Conservation (phyloP, 2,797 vertebrate genomes). For the Poeciliopsis paucimaculata region DNA sequence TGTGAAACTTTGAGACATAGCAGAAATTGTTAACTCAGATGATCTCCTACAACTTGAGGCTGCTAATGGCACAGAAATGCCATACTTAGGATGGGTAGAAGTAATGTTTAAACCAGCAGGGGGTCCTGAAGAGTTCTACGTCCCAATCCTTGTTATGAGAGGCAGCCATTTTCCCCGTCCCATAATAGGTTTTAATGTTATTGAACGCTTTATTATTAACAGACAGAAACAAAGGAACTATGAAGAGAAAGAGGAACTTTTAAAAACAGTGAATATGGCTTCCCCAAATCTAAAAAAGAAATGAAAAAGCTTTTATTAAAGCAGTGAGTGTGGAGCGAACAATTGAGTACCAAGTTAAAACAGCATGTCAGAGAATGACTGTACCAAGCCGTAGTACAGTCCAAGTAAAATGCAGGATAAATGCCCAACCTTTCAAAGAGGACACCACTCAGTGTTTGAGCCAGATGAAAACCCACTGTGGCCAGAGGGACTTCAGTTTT, state of each 20-base stretch:
- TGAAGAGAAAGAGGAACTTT: not conserved
- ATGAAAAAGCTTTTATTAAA: slow-evolving; percentile 9
- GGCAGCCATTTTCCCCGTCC: too few relatives aligned
- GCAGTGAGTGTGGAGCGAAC: not conserved
- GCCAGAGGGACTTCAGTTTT: slow-evolving; percentile 23
- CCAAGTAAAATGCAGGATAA: slow-evolving; percentile 4
- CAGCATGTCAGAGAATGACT: not conserved
- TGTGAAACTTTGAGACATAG: not conserved
- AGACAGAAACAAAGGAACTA: not conserved
- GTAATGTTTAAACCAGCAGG: not conserved
- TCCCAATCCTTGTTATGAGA: too few relatives aligned
- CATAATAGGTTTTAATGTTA: too few relatives aligned
- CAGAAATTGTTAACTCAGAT: not conserved
- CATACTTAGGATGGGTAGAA: slow-evolving; percentile 21
- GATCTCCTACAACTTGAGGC: slow-evolving; percentile 6
- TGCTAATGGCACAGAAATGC: slow-evolving; percentile 11
- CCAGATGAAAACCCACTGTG: slow-evolving; percentile 8
- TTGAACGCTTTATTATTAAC: too few relatives aligned
- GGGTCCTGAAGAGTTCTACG: not conserved
- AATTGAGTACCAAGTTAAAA: not conserved
- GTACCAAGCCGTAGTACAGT: not conserved
- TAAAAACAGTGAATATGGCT: not conserved
- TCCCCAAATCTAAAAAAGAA: slow-evolving; percentile 5
- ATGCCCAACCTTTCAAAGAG: not conserved
- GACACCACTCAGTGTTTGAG: slow-evolving; percentile 7